Conservation (phyloP, 2,888 invertebrate genomes). For the Macrostomum cliftonense region DNA sequence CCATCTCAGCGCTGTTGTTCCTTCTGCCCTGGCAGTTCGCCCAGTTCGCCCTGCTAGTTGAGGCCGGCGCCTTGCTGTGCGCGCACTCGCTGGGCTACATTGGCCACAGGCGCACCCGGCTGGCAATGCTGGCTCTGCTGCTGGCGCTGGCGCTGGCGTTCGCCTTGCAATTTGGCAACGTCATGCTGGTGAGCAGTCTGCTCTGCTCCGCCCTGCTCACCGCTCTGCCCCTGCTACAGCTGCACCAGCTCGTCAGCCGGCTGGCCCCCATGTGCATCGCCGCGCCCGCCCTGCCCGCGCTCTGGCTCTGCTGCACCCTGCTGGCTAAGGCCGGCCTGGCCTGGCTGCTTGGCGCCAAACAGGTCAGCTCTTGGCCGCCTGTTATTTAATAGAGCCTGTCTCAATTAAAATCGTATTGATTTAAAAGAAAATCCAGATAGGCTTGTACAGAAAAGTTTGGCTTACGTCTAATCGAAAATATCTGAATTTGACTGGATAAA, state of each 20-base stretch:
- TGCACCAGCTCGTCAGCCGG: background rate
- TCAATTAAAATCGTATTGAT: too few species aligned
- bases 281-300: too few species aligned
- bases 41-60: constrained; percentile 60
- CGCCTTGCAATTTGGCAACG: constrained; percentile 44
- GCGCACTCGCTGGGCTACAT: constrained; percentile 45
- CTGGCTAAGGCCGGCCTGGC: too few species aligned
- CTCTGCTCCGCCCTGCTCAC: constrained; percentile 38
- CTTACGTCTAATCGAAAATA: too few species aligned
- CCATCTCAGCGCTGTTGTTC: constrained; percentile 17
- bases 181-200: constrained; percentile 44
- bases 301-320: too few species aligned
- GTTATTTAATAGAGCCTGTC: too few species aligned
- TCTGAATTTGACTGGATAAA: too few species aligned
- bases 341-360: too few species aligned
- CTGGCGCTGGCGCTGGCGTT: constrained; percentile 37
- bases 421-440: too few species aligned
- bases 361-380: too few species aligned
- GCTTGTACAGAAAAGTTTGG: too few species aligned
- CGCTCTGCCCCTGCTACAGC: constrained; percentile 16
- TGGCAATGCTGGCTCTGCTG: constrained; percentile 24
- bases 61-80: constrained; percentile 52
- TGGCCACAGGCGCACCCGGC: constrained; percentile 14
- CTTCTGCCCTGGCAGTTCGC: constrained; percentile 51
- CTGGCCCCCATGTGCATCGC: background rate